phyloP scores from a whole-genome alignment of 2,888 invertebrate species.

The Siphonodentalium dalli region DNA sequence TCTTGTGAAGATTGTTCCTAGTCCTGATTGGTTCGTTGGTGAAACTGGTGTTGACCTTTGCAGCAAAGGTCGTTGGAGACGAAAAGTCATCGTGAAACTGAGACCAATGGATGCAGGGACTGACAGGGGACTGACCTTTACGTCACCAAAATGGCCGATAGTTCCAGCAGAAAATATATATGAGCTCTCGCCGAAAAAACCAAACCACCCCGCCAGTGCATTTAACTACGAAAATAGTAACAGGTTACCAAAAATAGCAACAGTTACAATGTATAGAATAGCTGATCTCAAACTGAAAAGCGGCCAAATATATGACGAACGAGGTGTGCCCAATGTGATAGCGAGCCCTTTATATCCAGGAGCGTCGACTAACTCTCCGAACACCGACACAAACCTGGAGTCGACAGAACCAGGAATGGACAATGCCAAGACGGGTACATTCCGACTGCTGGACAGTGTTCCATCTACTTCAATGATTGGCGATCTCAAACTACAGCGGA shows the following conservation, averaged over 20 bases:
- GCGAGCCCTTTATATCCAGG: neutral
- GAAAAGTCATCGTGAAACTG: slow-evolving; percentile 88
- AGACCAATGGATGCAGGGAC: slow-evolving; percentile 92
- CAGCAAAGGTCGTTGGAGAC: slow-evolving; percentile 89
- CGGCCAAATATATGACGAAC: slow-evolving; percentile 3
- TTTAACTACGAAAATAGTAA: slow-evolving; percentile 92
- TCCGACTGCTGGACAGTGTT: too few species aligned
- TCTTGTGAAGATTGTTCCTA: slow-evolving; percentile 88
- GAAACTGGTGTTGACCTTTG: slow-evolving; percentile 90
- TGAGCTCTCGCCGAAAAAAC: slow-evolving; percentile 86
- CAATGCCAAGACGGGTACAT: too few species aligned
- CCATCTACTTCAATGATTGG: too few species aligned
- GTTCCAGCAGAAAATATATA: slow-evolving; percentile 88
- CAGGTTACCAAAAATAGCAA: slow-evolving; percentile 86
- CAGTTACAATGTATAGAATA: slow-evolving; percentile 71
- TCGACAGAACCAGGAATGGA: too few species aligned
- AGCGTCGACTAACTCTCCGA: neutral
- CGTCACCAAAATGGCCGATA: slow-evolving; percentile 95
- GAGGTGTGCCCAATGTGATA: neutral
- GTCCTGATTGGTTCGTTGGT: slow-evolving; percentile 93
- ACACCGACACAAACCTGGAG: neutral
- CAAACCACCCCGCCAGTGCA: slow-evolving; percentile 90
- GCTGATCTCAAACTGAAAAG: slow-evolving; percentile 34
- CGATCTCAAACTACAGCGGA: too few species aligned
- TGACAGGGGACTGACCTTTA: slow-evolving; percentile 94